Percentiles rank a stretch among this genome's conserved stretches.
Evolutionary conservation across 2,113 vertebrate genomes (phyloP).

Genomic region (Ancistrus triradiatus): DNA sequence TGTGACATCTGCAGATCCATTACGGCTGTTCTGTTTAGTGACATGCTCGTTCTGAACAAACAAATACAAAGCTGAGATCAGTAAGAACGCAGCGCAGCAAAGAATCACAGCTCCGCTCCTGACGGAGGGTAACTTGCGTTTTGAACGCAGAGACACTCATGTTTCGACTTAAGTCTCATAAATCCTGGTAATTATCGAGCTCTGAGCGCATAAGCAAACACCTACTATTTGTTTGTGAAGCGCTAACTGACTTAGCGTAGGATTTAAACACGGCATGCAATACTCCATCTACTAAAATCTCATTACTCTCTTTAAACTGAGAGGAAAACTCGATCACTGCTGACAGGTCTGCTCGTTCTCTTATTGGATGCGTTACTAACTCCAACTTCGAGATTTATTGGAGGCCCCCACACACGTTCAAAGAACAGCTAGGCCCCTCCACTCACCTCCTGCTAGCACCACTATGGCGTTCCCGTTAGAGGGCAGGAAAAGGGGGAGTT

Average conservation of each 20-base stretch:
- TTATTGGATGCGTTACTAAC: slow-evolving; percentile 37
- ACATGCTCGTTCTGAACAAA: background rate
- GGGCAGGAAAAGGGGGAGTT: slow-evolving; percentile 20
- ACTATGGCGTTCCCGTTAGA: slow-evolving; percentile 8
- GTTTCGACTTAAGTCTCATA: slow-evolving; percentile 6
- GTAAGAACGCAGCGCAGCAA: background rate
- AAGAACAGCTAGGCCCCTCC: slow-evolving; percentile 33
- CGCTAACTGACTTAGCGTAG: slow-evolving; percentile 5
- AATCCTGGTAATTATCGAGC: background rate
- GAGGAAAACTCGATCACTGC: slow-evolving; percentile 42
- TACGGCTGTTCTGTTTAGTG: background rate
- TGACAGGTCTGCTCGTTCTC: slow-evolving; percentile 31
- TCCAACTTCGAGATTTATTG: background rate
- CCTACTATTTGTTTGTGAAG: slow-evolving; percentile 11
- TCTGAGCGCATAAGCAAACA: slow-evolving; percentile 11
- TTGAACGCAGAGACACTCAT: background rate
- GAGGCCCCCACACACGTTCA: background rate
- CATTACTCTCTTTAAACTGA: slow-evolving; percentile 43
- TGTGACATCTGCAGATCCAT: background rate
- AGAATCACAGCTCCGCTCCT: background rate
- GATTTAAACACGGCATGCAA: background rate
- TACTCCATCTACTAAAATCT: slow-evolving; percentile 11
- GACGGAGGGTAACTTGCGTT: background rate
- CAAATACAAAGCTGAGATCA: background rate
- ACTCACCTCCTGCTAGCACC: slow-evolving; percentile 2